These are phyloP conservation scores for Iphiclides podalirius DNA, from an alignment of 2,888 invertebrate species.

Conservation along the genomic window DNA sequence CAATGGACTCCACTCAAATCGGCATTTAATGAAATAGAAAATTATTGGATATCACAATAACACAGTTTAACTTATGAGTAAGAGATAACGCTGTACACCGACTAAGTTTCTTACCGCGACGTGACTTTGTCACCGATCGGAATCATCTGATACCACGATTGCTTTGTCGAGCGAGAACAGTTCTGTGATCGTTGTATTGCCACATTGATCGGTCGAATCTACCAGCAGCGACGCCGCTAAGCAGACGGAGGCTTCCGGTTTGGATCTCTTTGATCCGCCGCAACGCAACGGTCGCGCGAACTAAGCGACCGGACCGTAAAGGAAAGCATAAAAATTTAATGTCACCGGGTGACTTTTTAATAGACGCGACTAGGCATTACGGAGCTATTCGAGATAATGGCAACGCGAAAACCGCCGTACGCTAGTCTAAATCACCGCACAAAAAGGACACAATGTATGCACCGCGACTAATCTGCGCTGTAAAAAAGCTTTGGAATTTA, in stretches of 20 bases:
- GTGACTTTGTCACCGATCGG: no score
- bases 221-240: background rate
- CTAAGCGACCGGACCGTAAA: constrained; percentile 25
- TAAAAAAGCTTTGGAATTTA: no score
- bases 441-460: background rate
- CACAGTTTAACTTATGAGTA: no score
- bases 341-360: constrained; percentile 26
- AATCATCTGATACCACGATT: no score
- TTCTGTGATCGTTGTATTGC: no score
- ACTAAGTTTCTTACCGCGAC: no score
- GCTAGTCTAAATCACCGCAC: background rate
- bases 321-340: constrained; percentile 31
- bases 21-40: no score
- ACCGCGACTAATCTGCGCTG: background rate
- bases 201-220: background rate
- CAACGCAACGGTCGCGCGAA: constrained; percentile 5
- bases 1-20: no score
- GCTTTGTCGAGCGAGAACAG: constrained; percentile 10
- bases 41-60: no score
- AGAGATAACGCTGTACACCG: no score
- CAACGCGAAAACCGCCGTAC: constrained; percentile 13
- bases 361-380: constrained; percentile 26
- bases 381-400: background rate
- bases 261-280: background rate
- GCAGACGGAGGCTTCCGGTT: background rate